These are phyloP conservation scores for Ivindomyrus marchei DNA, from an alignment of 2,113 vertebrate genomes.

Conservation along the genomic window DNA sequence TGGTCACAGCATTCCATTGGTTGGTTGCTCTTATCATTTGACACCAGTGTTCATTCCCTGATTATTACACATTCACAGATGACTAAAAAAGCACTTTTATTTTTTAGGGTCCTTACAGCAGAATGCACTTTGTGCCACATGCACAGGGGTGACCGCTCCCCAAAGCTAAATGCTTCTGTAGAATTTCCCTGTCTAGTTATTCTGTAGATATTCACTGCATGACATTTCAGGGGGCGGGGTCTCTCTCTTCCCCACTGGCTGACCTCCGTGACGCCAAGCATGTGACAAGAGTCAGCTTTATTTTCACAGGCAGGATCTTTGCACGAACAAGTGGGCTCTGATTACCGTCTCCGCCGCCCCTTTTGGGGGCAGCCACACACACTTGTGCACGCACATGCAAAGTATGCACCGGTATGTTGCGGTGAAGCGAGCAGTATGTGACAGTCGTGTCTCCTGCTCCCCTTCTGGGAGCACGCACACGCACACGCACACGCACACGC, in stretches of 20 bases:
- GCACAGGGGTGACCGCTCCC: not conserved
- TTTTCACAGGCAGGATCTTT: not conserved
- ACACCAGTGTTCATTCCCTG: not conserved
- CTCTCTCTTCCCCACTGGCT: not conserved
- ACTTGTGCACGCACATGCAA: slow-evolving; percentile 7
- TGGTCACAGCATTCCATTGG: not conserved
- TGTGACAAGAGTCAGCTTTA: not conserved
- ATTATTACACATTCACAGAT: not conserved
- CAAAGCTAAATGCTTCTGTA: not conserved
- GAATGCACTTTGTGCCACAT: not conserved
- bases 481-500: no score
- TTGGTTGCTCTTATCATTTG: not conserved
- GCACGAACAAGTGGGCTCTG: slow-evolving; percentile 1
- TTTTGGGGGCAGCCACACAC: not conserved
- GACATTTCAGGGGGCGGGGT: not conserved
- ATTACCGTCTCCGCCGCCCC: not conserved
- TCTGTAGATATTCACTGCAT: not conserved
- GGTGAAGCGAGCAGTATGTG: not conserved
- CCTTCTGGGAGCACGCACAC: no score
- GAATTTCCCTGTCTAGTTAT: not conserved
- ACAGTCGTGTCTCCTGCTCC: not conserved
- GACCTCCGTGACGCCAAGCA: not conserved
- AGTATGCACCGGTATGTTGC: not conserved
- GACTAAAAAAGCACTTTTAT: not conserved
- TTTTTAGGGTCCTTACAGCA: not conserved